Conservation (phyloP, 2,797 vertebrate genomes). For the Pampus argenteus region DNA sequence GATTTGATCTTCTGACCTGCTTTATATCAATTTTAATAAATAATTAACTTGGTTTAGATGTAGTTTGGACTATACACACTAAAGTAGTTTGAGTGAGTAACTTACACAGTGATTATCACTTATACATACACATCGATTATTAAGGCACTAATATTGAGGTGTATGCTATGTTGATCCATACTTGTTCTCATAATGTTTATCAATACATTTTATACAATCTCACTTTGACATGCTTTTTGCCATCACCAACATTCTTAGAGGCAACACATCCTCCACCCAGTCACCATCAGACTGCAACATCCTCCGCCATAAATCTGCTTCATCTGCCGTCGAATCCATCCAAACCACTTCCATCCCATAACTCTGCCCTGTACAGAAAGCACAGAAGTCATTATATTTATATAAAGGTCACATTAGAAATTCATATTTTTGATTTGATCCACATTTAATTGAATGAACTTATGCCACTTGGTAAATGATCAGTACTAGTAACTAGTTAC, state of each 20-base stretch:
- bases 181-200: not conserved
- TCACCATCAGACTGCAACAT: slow-evolving; percentile 89
- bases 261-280: slow-evolving; percentile 91
- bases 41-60: not conserved
- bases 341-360: slow-evolving; percentile 90
- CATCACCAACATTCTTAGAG: slow-evolving; percentile 91
- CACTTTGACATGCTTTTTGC: slow-evolving; percentile 86
- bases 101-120: slow-evolving; percentile 15
- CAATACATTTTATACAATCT: slow-evolving; percentile 16
- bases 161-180: not conserved
- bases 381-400: not conserved
- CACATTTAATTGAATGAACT: too few species aligned
- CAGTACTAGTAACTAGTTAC: too few species aligned
- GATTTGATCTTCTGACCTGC: not conserved
- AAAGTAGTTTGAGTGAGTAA: not conserved
- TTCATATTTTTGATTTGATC: too few species aligned
- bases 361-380: slow-evolving; percentile 88
- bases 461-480: too few species aligned
- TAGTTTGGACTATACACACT: not conserved
- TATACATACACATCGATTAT: slow-evolving; percentile 5
- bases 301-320: slow-evolving; percentile 90
- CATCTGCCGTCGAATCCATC: slow-evolving; percentile 94
- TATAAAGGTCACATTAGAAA: not conserved
- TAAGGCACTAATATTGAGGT: not conserved
- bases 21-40: slow-evolving; percentile 2